phyloP scores from a whole-genome alignment of 2,797 vertebrate genomes.

The Mareca penelope region DNA sequence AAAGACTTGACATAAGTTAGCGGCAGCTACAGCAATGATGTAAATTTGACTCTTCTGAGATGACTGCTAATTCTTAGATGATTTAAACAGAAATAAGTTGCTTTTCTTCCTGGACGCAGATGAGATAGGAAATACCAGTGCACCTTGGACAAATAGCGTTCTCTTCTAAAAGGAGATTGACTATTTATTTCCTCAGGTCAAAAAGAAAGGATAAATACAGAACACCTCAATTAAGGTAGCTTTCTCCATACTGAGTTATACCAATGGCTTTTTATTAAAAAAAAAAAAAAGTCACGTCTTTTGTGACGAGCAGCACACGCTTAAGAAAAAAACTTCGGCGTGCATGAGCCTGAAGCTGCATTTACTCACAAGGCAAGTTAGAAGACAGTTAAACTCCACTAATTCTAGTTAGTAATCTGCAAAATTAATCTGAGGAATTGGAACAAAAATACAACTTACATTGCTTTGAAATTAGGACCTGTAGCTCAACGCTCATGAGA shows the following conservation, averaged over 20 bases:
- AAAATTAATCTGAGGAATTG: background rate
- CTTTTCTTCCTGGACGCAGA: background rate
- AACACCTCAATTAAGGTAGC: background rate
- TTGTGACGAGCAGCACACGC: background rate
- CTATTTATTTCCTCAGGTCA: background rate
- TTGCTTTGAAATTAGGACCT: background rate
- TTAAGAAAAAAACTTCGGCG: too few relatives aligned
- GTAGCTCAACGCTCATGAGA: background rate
- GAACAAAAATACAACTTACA: background rate
- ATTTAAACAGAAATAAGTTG: background rate
- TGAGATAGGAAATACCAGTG: background rate
- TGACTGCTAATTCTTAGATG: background rate
- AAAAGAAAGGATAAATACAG: background rate
- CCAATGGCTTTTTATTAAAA: background rate
- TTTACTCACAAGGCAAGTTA: background rate
- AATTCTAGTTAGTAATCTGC: background rate
- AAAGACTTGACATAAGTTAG: conserved; percentile 22
- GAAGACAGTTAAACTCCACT: background rate
- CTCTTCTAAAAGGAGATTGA: fast-evolving
- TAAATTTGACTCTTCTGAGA: background rate
- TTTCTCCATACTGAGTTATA: background rate
- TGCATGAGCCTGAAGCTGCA: too few relatives aligned
- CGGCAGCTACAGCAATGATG: background rate
- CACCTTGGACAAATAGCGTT: background rate
- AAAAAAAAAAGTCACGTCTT: background rate